Conservation (phyloP, 1,140 invertebrate genomes). For the Sitodiplosis mosellana region DNA sequence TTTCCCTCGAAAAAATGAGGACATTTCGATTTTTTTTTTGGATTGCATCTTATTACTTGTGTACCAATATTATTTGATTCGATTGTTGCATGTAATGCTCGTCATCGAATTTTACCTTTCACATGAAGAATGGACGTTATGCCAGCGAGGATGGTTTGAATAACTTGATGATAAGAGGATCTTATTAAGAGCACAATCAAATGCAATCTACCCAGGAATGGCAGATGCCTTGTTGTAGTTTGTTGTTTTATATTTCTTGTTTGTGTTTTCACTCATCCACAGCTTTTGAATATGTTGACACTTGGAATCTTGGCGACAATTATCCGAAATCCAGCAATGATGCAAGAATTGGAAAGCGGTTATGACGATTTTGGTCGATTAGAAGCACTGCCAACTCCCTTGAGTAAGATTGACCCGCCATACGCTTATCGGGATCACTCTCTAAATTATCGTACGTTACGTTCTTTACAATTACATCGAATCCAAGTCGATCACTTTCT, state of each 20-base stretch:
- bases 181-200: too few relatives aligned
- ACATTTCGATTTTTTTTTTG: too few relatives aligned
- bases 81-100: too few relatives aligned
- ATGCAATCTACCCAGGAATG: too few relatives aligned
- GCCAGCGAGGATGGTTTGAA: too few relatives aligned
- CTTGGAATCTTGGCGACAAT: slow-evolving; percentile 50
- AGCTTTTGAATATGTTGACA: slow-evolving; percentile 53
- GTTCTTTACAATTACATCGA: neutral
- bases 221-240: too few relatives aligned
- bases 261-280: slow-evolving; percentile 11
- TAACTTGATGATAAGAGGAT: too few relatives aligned
- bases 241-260: neutral
- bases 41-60: too few relatives aligned
- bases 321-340: slow-evolving; percentile 43
- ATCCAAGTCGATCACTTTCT: neutral
- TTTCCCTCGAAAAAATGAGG: too few relatives aligned
- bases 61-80: too few relatives aligned
- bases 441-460: slow-evolving; percentile 36
- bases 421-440: slow-evolving; percentile 37
- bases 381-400: slow-evolving; percentile 38
- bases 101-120: too few relatives aligned
- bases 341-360: slow-evolving; percentile 31
- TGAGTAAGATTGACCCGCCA: slow-evolving; percentile 43
- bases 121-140: too few relatives aligned
- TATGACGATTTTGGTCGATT: slow-evolving; percentile 24